Base-by-base conservation (phyloP, 1,140 invertebrate genomes). In the Drosophila setifemur region DNA sequence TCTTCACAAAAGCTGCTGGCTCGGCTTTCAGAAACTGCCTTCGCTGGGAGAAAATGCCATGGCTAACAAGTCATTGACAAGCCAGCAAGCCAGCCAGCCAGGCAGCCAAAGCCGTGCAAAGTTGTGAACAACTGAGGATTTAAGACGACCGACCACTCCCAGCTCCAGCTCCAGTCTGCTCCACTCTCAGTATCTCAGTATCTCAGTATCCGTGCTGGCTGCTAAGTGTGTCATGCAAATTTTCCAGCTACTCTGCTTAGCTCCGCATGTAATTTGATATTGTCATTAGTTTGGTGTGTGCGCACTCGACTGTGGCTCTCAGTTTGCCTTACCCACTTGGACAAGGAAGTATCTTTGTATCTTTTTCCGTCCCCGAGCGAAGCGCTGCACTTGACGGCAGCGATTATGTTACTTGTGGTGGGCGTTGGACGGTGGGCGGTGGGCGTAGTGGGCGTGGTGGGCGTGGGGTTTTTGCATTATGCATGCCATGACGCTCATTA, bases 201-300 rank as follows among this genome's bases (percentile, higher is more conserved):
- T 48, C 45, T 33, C 14, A 18, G 48, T 25, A 39, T 11, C 48
- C 23, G 21, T 35, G n/a, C n/a, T 3, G 40, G 48, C 49, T n/a
- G n/a, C 63, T 57, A 85, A 83, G 79, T 83, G 79, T 83, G 79
- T 83, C 79, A 83, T 83, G 79, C 74, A 74, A 83, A 85, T 78
- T 85, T 55, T 64, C 53, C 45, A 58, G 49, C 40, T 66, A 35
- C 48, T 69, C 35, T 18, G 42, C 33, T n/a, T 45, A n/a, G 35
- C 49, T 31, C 25, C 14, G 42, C 40, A 37, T 66, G 73, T 85
- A 83, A 83, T 74, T 85, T 83, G 78, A 83, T 83, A 85, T 83
- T 77, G 79, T 85, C 78, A 83, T 83, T 85, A 83, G 79, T 70
- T 85, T 85, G 45, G 63, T 74, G 70, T 73, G 57, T 73, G 78